Base-by-base conservation (phyloP, 2,797 vertebrate genomes). In the Lates japonicus region DNA sequence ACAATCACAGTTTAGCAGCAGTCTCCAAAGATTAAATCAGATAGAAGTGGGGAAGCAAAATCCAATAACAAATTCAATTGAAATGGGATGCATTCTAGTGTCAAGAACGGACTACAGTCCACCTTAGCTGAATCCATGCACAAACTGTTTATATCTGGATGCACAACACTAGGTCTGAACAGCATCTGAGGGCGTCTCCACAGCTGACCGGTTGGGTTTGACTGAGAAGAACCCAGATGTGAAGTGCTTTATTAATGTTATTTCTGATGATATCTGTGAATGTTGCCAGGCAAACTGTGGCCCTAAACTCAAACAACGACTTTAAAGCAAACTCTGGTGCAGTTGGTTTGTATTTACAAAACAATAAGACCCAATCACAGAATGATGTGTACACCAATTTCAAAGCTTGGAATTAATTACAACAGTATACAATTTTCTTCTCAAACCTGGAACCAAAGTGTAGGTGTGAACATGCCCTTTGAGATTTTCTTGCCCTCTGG, bases 151-250 rank as follows among this genome's bases (percentile, higher is more conserved):
- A 31, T 22, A 35, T 72, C 37, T 52, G 35, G 35, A 49, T 75
- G 48, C n/a, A 33, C 11, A 14, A 54, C n/a, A 44, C 5, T 5
- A 4, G 7, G 44, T 69, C 19, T 67, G 16, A 76, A 44, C 19
- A 61, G 48, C 3, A 6, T 59, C 51, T 25, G 2, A 22, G 70
- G 66, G 37, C 1, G n/a, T 54, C 42, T 80, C 70, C 70, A 71
- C 70, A 67, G 35, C 64, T 65, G 62, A 49, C 4, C 25, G 9
- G 44, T 66, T 80, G 77, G 54, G 64, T 80, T 66, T 75, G 8
- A 44, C 54, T 49, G 20, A 33, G 29, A 37, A 46, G 48, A 65
- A 46, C 7, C 29, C 2, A 29, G 3, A 35, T 19, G 42, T 20
- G 8, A 17, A 29, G 33, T 55, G 52, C 25, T 60, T 67, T 52